phyloP scores from a whole-genome alignment of 1,140 invertebrate genomes.

The Dendrolimus kikuchii region DNA sequence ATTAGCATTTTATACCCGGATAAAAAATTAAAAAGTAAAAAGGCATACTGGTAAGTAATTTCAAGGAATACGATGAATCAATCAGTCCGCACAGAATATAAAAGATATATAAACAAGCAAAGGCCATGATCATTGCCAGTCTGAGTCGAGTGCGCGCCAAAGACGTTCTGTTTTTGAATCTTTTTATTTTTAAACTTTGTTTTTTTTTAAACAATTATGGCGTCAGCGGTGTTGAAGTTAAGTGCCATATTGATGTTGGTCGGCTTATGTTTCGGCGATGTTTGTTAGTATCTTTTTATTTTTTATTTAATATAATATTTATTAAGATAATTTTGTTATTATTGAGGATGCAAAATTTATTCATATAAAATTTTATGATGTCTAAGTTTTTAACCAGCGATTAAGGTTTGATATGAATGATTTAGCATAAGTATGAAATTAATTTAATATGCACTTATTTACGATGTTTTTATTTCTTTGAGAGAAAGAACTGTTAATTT shows the following conservation, averaged over 20 bases:
- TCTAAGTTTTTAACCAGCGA: too few species aligned
- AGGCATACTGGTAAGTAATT: conserved; percentile 12
- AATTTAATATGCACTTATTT: too few species aligned
- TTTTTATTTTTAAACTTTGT: conserved; percentile 33
- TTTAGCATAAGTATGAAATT: too few species aligned
- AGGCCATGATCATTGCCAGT: conserved; percentile 56
- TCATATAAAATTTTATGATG: background rate
- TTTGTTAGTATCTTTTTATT: conserved; percentile 40
- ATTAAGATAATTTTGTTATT: too few species aligned
- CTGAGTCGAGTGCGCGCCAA: conserved; percentile 30
- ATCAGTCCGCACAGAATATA: conserved; percentile 10
- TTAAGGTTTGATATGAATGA: too few species aligned
- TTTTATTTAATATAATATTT: conserved; percentile 1
- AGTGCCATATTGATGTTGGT: conserved; percentile 56
- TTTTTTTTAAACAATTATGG: conserved; percentile 37
- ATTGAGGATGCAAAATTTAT: too few species aligned
- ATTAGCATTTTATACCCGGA: too few species aligned
- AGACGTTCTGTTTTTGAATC: conserved; percentile 25
- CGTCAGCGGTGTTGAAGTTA: conserved; percentile 57
- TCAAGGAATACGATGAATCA: conserved; percentile 37
- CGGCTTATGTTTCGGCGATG: conserved; percentile 41
- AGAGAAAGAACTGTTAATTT: too few species aligned
- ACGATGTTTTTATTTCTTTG: too few species aligned
- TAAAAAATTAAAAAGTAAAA: too few species aligned
- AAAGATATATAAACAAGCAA: conserved; percentile 36